A percentile compares a stretch with the other conserved stretches of the same genome.
phyloP scores from a whole-genome alignment of 1,140 invertebrate genomes.

The Drosophila lacteicornis region DNA sequence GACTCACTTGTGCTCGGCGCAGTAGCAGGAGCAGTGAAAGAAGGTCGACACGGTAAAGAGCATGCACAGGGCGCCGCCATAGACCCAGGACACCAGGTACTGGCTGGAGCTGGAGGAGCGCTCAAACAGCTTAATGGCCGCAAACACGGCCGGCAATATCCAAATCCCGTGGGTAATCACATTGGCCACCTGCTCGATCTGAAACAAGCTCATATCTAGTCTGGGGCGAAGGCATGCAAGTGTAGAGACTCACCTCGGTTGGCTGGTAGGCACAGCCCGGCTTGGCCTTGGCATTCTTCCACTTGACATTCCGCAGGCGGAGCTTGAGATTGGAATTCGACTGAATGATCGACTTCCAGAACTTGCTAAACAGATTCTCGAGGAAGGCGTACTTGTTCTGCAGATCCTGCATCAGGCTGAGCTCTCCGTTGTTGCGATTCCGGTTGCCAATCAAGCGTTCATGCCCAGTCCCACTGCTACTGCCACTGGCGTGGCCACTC shows the following conservation, averaged over 20 bases:
- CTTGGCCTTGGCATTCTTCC: conserved; percentile 86
- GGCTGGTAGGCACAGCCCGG: conserved; percentile 86
- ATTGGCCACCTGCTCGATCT: conserved; percentile 96
- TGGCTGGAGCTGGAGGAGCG: conserved; percentile 91
- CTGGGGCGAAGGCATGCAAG: too few relatives aligned
- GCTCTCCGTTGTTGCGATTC: conserved; percentile 9
- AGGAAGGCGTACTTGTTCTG: conserved; percentile 77
- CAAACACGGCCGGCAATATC: conserved; percentile 92
- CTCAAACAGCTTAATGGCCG: conserved; percentile 90
- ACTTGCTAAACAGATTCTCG: conserved; percentile 71
- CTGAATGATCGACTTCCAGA: conserved; percentile 78
- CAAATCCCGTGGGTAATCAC: conserved; percentile 95
- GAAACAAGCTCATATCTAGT: conserved; percentile 11
- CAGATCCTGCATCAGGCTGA: conserved; percentile 68
- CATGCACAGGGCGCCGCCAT: conserved; percentile 93
- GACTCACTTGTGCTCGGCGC: conserved; percentile 89
- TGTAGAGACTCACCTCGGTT: conserved; percentile 85
- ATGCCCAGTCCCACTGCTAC: not conserved
- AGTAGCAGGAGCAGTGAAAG: conserved; percentile 95
- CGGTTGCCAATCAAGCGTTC: conserved; percentile 1
- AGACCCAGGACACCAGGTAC: conserved; percentile 92
- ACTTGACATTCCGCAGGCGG: conserved; percentile 75
- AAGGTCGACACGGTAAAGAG: conserved; percentile 95
- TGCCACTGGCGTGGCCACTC: conserved; percentile 18
- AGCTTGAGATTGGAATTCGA: conserved; percentile 67